Evolutionary conservation across 2,888 invertebrate species (phyloP).

Genomic region (Plebejus argus): DNA sequence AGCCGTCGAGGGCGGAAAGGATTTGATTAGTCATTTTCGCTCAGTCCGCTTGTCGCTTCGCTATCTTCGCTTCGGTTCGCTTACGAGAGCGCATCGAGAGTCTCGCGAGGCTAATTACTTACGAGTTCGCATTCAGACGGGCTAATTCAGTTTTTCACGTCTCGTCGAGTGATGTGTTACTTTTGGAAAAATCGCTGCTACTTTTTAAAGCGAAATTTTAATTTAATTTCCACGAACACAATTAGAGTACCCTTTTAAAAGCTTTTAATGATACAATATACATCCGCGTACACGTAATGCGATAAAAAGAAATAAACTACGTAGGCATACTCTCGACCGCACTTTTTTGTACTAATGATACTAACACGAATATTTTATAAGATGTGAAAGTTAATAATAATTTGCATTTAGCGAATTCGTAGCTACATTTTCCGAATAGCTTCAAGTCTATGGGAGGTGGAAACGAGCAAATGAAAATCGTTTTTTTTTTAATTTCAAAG

Average conservation of each 20-base stretch:
- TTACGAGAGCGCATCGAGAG: constrained; percentile 76
- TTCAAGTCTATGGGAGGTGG: neutral
- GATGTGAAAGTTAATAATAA: neutral
- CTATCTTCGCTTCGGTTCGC: constrained; percentile 76
- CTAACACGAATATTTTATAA: neutral
- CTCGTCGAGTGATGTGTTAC: constrained; percentile 64
- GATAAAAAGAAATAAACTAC: neutral
- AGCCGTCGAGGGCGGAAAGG: constrained; percentile 71
- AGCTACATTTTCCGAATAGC: neutral
- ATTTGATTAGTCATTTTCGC: constrained; percentile 81
- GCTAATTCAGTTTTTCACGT: constrained; percentile 76
- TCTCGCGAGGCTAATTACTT: constrained; percentile 80
- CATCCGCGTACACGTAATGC: neutral
- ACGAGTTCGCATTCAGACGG: constrained; percentile 75
- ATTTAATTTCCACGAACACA: constrained; percentile 42
- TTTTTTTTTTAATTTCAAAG: neutral
- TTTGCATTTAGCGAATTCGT: neutral
- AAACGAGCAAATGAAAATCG: neutral
- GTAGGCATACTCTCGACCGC: neutral
- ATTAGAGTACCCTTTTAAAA: constrained; percentile 39
- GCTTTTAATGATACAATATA: constrained; percentile 23
- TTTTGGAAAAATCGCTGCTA: constrained; percentile 50
- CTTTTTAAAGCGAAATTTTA: constrained; percentile 41
- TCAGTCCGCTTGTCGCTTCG: constrained; percentile 63
- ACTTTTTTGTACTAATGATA: neutral